Evolutionary conservation across 2,888 invertebrate genomes (phyloP), one percentile per base, ranked within the genome.

Genomic region (Ophonus ardosiacus): DNA sequence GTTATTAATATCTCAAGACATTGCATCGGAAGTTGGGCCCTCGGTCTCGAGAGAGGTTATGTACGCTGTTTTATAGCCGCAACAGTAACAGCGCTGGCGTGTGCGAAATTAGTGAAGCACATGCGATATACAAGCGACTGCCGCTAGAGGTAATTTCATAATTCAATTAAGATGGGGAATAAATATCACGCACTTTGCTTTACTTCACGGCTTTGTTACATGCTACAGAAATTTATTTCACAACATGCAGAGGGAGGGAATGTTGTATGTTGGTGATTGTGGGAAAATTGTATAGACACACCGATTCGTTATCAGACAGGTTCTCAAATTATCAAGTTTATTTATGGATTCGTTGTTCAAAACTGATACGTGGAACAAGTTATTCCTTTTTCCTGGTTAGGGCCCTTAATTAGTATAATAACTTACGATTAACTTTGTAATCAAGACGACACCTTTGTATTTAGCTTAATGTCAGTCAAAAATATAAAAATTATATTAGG

Each of bases 101-200:
- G 81, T 63, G 81, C 81, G 43, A 81, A 81, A 81, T 81, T 81
- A 68, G 81, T 81, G 56, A 65, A 81, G 38, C 81, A 81, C 81
- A 81, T 81, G 81, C 81, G 65, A 81, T 43, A 56, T 81, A 81
- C 65, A 65, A 81, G 43, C 18, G 31, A 31, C 31, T 31, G 7
- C 63, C 68, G 56, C 13, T 68, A 24, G 65, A 40, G 68, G 68
- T 81, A 81, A 81, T 81, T 81, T 81, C 38, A 81, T 81, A 81
- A 81, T 81, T 81, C 63, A 81, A 81, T 81, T 81, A 81, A 43
- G 65, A 81, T 43, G 10, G 21, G 51, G 68, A 17, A 81, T 81
- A 81, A 81, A 81, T 81, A 81, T 81, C 68, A 81, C 81, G 56
- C 80, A 78, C 78, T 78, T 76, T 78, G 57, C 78, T 24, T 56